These are phyloP conservation scores for Gnatocerus cornutus DNA, from an alignment of 2,888 invertebrate genomes.

Conservation along the genomic window DNA sequence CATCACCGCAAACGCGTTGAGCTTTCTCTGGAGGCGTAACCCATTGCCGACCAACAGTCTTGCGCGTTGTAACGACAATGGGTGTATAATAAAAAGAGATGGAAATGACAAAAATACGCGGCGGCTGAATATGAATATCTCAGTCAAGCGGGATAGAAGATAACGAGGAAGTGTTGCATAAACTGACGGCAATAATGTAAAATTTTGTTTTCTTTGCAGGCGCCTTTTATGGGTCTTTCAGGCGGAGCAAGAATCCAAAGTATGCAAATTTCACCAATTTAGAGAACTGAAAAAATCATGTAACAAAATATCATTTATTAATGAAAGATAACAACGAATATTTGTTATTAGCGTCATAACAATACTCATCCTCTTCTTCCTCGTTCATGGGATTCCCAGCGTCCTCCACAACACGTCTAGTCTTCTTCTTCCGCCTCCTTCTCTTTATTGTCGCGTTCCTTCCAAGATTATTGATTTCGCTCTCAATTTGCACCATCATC, in stretches of 20 bases:
- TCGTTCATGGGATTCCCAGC: not conserved
- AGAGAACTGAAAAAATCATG: not conserved
- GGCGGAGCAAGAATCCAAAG: no score
- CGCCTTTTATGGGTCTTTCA: no score
- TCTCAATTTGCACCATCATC: constrained; percentile 32
- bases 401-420: constrained; percentile 9
- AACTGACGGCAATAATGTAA: no score
- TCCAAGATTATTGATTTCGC: not conserved
- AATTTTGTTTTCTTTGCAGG: no score
- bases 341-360: constrained; percentile 62
- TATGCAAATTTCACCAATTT: no score
- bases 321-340: constrained; percentile 59
- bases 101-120: not conserved
- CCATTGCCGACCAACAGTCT: constrained; percentile 6
- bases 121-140: no score
- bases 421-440: constrained; percentile 49
- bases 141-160: no score
- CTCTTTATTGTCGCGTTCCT: constrained; percentile 29
- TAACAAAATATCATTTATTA: constrained; percentile 42
- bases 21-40: constrained; percentile 31
- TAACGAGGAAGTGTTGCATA: no score
- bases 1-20: constrained; percentile 16
- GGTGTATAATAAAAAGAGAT: constrained; percentile 12
- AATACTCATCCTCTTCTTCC: constrained; percentile 49
- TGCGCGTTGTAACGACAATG: constrained; percentile 18